Percentiles rank a stretch among this genome's conserved stretches.
These are phyloP conservation scores for Himalopsyche anomala DNA, from an alignment of 2,888 invertebrate genomes.

Conservation along the genomic window DNA sequence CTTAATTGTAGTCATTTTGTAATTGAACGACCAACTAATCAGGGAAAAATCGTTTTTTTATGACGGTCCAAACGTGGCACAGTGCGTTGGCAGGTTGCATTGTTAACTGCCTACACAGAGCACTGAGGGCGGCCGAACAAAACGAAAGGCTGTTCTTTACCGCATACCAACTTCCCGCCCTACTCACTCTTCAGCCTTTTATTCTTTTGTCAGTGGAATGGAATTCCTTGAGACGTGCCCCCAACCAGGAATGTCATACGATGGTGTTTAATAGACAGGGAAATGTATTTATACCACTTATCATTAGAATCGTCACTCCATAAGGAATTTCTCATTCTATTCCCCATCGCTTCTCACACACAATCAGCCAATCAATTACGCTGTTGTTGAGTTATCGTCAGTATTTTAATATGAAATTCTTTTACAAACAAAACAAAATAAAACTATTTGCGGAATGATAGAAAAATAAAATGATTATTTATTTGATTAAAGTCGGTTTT, in stretches of 20 bases:
- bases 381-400: too few species aligned
- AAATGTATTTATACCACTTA: slow-evolving; percentile 38
- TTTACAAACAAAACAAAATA: too few species aligned
- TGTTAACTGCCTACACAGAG: slow-evolving; percentile 11
- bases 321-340: background rate
- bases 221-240: slow-evolving; percentile 14
- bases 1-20: too few species aligned
- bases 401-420: too few species aligned
- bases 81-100: background rate
- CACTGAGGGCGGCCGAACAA: slow-evolving; percentile 8
- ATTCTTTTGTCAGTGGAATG: slow-evolving; percentile 16
- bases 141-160: slow-evolving; percentile 28
- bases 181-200: slow-evolving; percentile 9
- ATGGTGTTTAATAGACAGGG: slow-evolving; percentile 53
- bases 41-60: too few species aligned
- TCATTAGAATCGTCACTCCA: background rate
- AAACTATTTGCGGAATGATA: too few species aligned
- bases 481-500: too few species aligned
- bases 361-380: too few species aligned
- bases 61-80: background rate
- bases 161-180: slow-evolving; percentile 30
- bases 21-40: too few species aligned
- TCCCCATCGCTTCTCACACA: too few species aligned
- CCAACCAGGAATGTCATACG: slow-evolving; percentile 47
- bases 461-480: too few species aligned